Evolutionary conservation across 2,113 vertebrate species (phyloP), one percentile per base, ranked within the genome.

Genomic region (Colistium nudipinnis): DNA sequence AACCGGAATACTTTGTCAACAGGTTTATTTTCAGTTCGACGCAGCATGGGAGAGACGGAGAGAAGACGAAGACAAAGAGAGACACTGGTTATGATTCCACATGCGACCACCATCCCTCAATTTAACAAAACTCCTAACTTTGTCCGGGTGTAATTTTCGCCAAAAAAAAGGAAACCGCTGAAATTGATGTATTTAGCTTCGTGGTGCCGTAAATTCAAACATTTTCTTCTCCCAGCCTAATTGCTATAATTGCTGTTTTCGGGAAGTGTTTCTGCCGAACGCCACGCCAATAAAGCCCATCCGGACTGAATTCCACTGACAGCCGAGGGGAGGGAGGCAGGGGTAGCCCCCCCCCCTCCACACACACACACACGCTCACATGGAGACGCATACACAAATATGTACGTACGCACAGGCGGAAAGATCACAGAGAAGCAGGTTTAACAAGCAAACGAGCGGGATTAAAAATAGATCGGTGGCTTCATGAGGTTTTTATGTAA

Each of bases 381-480:
- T 44, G 12, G 44, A 53, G 11, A 20, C 43, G 25, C 48, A 14
- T 28, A 22, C n/a, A 35, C 13, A 61, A 51, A 70, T 11, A 49
- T 11, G 17, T 25, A 33, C 4, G 8, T 24, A 31, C 44, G 39
- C 64, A 66, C 60, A 56, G 61, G 39, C 17, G 3, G 19, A 45
- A 55, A 70, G 81, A 91, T 90, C 82, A 88, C 66, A 86, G 72
- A 38, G 82, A 79, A 28, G 59, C 87, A 78, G 79, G 78, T 85
- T 79, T 81, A 90, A 90, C 86, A 76, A 87, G 82, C 72, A 76
- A 89, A 88, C 31, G 44, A 77, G 64, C 73, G 43, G 48, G 83
- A 91, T 89, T 92, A 90, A 93, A 91, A 89, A 92, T 92, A 87
- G 82, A 93, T 91, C 83, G 76, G 66, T 63, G 86, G 74, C 80